These are phyloP conservation scores for Drosophila fungiperda DNA, from an alignment of 2,888 invertebrate species.

Conservation along the genomic window DNA sequence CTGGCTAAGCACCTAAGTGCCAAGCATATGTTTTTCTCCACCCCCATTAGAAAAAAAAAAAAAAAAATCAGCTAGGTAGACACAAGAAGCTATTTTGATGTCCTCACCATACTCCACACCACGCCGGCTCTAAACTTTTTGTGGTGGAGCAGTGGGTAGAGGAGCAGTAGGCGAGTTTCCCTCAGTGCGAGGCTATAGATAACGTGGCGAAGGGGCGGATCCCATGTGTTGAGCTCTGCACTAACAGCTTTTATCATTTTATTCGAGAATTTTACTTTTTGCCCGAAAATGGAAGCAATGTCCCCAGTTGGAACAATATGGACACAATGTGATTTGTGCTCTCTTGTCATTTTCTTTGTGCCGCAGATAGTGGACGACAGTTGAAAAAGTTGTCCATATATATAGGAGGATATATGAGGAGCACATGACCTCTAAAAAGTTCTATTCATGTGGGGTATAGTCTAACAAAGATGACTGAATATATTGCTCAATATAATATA, in stretches of 20 bases:
- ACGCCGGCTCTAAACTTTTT: constrained; percentile 32
- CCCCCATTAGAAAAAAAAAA: constrained; percentile 7
- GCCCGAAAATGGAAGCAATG: constrained; percentile 13
- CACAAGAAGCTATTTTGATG: constrained; percentile 41
- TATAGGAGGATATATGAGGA: not conserved
- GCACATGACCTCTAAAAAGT: not conserved
- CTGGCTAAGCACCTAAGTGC: constrained; percentile 72
- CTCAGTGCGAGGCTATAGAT: constrained; percentile 23
- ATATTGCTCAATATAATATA: no score
- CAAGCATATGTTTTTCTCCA: constrained; percentile 69
- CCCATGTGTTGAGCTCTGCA: constrained; percentile 21
- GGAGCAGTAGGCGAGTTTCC: constrained; percentile 11
- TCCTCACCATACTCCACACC: constrained; percentile 9
- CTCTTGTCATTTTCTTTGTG: not conserved
- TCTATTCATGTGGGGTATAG: not conserved
- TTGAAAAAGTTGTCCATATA: not conserved
- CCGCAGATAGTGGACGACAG: not conserved
- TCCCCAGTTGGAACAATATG: constrained; percentile 35
- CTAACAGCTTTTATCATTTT: constrained; percentile 26
- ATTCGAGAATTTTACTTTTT: constrained; percentile 22
- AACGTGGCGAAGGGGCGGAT: constrained; percentile 18
- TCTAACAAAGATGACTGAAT: not conserved
- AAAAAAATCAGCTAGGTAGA: constrained; percentile 44
- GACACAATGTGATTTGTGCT: constrained; percentile 18
- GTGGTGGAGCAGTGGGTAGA: not conserved